phyloP scores from a whole-genome alignment of 2,888 invertebrate genomes.

The Rotaria macrura region DNA sequence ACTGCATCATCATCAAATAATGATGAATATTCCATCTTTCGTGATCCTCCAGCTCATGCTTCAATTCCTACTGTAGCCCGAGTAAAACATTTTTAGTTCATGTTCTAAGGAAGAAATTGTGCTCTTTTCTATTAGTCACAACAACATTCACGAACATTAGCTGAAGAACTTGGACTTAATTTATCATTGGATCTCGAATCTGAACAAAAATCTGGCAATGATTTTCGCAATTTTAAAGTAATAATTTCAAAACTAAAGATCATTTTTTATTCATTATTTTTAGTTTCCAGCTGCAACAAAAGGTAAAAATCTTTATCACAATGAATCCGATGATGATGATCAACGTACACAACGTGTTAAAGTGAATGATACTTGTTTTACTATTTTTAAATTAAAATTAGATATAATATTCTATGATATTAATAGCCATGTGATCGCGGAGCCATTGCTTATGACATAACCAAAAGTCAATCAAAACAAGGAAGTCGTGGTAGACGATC shows the following conservation, averaged over 20 bases:
- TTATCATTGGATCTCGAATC: background rate
- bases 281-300: slow-evolving; percentile 49
- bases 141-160: background rate
- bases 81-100: background rate
- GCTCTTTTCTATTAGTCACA: background rate
- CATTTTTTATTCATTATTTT: slow-evolving; percentile 19
- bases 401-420: background rate
- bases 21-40: background rate
- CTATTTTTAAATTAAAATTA: background rate
- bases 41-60: background rate
- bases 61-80: background rate
- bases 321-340: slow-evolving; percentile 40
- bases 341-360: background rate
- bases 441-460: slow-evolving; percentile 57
- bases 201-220: slow-evolving; percentile 22
- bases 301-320: slow-evolving; percentile 42
- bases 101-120: background rate
- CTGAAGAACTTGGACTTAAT: slow-evolving; percentile 5
- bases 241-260: background rate
- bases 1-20: background rate
- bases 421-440: slow-evolving; percentile 45
- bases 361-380: background rate
- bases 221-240: slow-evolving; percentile 42
- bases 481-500: slow-evolving; percentile 35
- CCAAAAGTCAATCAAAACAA: slow-evolving; percentile 49